Base-by-base conservation (phyloP, 1,140 invertebrate species). In the Micrasema minimum region DNA sequence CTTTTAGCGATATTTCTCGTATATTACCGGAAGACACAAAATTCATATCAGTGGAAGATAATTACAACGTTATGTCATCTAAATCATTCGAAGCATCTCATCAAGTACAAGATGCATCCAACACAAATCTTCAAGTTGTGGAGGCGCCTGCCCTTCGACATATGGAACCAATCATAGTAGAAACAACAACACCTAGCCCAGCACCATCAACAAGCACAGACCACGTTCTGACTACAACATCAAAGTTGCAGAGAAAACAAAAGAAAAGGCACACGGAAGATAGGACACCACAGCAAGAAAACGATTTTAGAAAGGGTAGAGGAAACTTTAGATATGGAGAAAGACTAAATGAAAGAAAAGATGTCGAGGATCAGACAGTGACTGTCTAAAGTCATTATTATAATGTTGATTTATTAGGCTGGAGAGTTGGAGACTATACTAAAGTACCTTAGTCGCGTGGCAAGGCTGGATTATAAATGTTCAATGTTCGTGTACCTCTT, bases 81-180 rank as follows among this genome's bases (percentile, higher is more conserved):
- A n/a, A n/a, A n/a, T n/a, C n/a, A n/a, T 71, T 81, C 46, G 79
- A 81, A 11, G 76, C 76, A 23, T 45, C 77, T 37, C 72, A 77
- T 0, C 64, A 74, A 43, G 62, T 75, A 11, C 78, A 80, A 1
- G 81, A 83, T 35, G 80, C 80, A 4, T 83, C 82, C 0, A 84
- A 82, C 57, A 71, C 80, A 37, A 82, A 83, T 69, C 81, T 78
- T 57, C 77, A 81, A 26, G 81, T 81, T 45, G 79, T 78, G 9
- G 79, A 82, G 76, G 73, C 79, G 0, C 81, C 81, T 5, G 5
- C 31, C 5, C n/a, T 72, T 20, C 41, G 57, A 37, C 35, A 18
- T 5, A 14, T 35, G 12, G n/a, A 23, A 20, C 50, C 50, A 26
- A n/a, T 23, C 35, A 41, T 41, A 12, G 9, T 37, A 23, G 37